Evolutionary conservation across 2,113 vertebrate species (phyloP).

Genomic region (Daboia siamensis): DNA sequence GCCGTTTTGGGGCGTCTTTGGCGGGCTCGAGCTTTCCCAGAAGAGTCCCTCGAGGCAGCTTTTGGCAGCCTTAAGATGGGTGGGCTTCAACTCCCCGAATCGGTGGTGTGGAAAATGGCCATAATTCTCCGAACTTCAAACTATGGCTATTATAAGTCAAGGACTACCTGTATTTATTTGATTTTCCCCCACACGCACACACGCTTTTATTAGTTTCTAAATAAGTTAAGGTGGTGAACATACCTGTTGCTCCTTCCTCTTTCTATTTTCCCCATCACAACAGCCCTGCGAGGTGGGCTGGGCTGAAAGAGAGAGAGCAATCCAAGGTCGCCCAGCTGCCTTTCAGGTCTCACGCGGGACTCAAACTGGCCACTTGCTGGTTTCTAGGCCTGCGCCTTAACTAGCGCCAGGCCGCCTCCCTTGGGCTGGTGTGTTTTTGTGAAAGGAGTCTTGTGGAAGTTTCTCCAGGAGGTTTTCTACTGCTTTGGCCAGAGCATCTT

Average conservation of each 20-base stretch:
- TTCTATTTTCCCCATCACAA: too few species aligned
- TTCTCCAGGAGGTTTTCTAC: neutral
- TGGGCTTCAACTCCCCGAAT: neutral
- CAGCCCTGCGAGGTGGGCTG: too few species aligned
- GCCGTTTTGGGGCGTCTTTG: neutral
- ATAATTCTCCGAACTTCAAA: neutral
- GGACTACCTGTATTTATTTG: neutral
- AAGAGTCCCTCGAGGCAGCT: neutral
- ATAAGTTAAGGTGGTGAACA: neutral
- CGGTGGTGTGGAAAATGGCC: neutral
- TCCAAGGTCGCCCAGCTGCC: too few species aligned
- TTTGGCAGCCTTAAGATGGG: too few species aligned
- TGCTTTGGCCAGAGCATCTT: neutral
- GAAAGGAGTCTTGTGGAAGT: neutral
- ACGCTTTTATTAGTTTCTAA: neutral
- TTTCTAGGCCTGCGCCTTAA: too few species aligned
- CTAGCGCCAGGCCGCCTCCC: neutral
- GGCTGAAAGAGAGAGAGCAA: too few species aligned
- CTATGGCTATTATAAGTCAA: neutral
- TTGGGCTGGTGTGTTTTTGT: neutral
- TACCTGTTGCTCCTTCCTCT: too few species aligned
- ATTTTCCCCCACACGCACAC: neutral
- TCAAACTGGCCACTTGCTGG: too few species aligned
- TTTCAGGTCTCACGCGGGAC: too few species aligned
- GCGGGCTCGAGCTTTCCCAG: neutral